phyloP scores from a whole-genome alignment of 2,888 invertebrate species.

The Brachylomia viminalis region DNA sequence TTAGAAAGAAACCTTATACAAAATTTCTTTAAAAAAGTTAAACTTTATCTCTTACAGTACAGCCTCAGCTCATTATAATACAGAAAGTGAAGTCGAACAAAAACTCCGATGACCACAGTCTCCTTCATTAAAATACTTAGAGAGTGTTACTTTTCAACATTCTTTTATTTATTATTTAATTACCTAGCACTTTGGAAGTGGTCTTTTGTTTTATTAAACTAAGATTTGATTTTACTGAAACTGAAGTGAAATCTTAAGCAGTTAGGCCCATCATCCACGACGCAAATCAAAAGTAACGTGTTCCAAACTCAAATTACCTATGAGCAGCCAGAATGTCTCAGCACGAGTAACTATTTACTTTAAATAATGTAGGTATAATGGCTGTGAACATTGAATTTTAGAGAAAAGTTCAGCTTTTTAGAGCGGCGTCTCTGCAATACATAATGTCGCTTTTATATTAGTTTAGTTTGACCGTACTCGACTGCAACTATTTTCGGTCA shows the following conservation, averaged over 20 bases:
- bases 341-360: neutral
- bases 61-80: conserved; percentile 33
- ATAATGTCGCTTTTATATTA: neutral
- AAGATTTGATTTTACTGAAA: neutral
- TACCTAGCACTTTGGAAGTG: conserved; percentile 19
- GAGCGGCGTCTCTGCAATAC: neutral
- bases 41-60: neutral
- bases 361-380: too few relatives aligned
- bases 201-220: neutral
- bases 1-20: neutral
- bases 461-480: neutral
- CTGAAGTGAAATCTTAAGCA: neutral
- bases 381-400: too few relatives aligned
- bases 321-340: neutral
- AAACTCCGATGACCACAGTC: conserved; percentile 19
- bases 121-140: conserved; percentile 39
- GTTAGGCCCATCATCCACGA: neutral
- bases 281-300: neutral
- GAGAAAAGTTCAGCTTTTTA: neutral
- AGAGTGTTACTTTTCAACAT: conserved; percentile 25
- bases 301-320: neutral
- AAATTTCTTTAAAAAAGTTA: conserved; percentile 22
- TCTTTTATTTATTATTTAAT: conserved; percentile 33
- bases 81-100: conserved; percentile 20
- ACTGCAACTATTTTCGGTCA: too few relatives aligned